Base-by-base conservation (phyloP, 2,113 vertebrate genomes). In the Camelus dromedarius region DNA sequence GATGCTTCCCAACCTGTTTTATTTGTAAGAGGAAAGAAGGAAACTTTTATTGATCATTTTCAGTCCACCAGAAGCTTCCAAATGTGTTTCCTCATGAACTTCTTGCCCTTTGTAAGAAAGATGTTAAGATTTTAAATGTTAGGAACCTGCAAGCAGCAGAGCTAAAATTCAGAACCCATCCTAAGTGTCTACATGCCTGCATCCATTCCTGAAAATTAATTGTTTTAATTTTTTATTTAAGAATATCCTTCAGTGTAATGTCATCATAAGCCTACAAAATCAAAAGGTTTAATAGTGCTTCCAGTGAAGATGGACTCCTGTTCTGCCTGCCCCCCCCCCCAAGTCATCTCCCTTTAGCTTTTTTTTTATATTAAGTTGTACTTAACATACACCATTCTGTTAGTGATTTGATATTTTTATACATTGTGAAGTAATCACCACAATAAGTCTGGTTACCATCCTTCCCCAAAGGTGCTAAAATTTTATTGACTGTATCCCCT, bases 61-160 rank as follows among this genome's bases (percentile, higher is more conserved):
- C 60, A 77, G 8, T 82, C 73, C 84, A 81, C 16, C 28, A 52
- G 54, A 46, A 64, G 18, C 32, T 93, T 67, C 75, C 38, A 79
- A 62, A 52, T n/a, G 12, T 89, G 13, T 94, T 77, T 75, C 69
- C 13, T 75, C 64, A 60, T 42, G 26, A 72, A 77, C 18, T 76
- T 15, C 32, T 79, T 81, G 66, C 26, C 30, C 32, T n/a, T 20
- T 6, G 2, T 38, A 56, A 88, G 56, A 26, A 91, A 88, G 56
- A 91, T 38, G 42, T 80, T 66, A 62, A 58, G 42, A 88, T 94
- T 85, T 85, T 80, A 94, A 97, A 81, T n/a, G 58, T 35, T 42
- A 22, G 52, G 19, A 62, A 56, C 0, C 20, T 76, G 12, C 8
- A 76, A 89, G 54, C n/a, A 70, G 18, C 72, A 66, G 8, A 80